Conservation (phyloP, 2,797 vertebrate genomes). For the Tragelaphus eurycerus region DNA sequence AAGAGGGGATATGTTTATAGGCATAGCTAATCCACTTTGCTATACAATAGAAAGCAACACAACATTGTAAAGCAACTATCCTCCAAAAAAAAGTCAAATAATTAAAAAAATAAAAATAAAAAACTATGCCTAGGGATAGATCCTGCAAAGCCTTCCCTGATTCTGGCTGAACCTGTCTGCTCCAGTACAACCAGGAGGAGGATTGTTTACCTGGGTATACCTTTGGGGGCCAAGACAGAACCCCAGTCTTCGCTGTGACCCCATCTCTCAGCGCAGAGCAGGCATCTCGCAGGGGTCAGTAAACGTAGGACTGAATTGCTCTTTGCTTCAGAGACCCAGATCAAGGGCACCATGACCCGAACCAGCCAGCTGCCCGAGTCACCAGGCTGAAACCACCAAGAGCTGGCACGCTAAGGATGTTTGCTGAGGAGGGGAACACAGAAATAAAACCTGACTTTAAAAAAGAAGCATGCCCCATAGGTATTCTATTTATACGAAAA, state of each 20-base stretch:
- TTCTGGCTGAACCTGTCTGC: not conserved
- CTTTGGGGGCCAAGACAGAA: not conserved
- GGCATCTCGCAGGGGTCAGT: not conserved
- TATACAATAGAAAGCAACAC: not conserved
- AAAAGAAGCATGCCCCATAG: constrained; percentile 48
- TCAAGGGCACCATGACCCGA: not conserved
- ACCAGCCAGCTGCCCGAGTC: not conserved
- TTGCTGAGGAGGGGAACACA: constrained; percentile 1
- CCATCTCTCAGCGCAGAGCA: not conserved
- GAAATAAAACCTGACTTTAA: constrained; percentile 55
- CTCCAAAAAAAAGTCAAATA: not conserved
- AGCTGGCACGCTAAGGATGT: not conserved
- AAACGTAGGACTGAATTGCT: not conserved
- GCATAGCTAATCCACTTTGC: not conserved
- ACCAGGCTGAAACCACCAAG: not conserved
- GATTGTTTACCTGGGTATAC: not conserved
- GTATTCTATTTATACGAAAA: constrained; percentile 70
- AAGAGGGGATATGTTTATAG: not conserved
- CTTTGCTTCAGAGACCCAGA: not conserved
- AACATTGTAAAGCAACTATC: not conserved
- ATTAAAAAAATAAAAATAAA: no score
- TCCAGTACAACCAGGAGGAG: not conserved
- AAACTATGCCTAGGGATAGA: not conserved
- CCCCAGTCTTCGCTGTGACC: not conserved
- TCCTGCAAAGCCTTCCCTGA: not conserved